Evolutionary conservation across 2,888 invertebrate genomes (phyloP), one percentile per base, ranked within the genome.

Genomic region (Chrysodeixis includens): DNA sequence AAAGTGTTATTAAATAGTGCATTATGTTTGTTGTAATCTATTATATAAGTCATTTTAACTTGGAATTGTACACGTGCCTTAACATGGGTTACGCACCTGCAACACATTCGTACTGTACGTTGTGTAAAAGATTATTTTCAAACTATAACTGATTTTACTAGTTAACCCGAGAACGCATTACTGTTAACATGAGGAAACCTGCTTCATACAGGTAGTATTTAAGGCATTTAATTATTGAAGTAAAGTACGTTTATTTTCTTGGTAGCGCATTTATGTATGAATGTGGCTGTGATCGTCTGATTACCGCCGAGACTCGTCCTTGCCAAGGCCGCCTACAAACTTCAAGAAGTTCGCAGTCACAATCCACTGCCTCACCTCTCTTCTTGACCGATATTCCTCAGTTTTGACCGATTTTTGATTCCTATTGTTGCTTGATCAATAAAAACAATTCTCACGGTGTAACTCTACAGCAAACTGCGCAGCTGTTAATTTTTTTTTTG

Each of bases 281-380:
- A 40, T 49, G 46, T 49, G 9, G 9, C 3, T 49, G 46, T 12
- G 10, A 20, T 20, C 46, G 20, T 18, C 10, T 20, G 10, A 20
- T 10, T n/a, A 9, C 4, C 18, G 10, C 20, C n/a, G 54, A 30
- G 55, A 62, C 65, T 64, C 22, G 67, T 57, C 30, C 35, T 18
- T 22, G 32, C 32, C 70, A 69, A 74, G 71, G 66, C 55, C 64
- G 60, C n/a, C 58, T 18, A 58, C 54, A 18, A 32, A 26, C n/a
- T 18, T n/a, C 12, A 18, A 20, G 9, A 51, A 49, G 9, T 26
- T 16, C 49, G 35, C 30, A 54, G 35, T 16, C 22, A n/a, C 30
- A 26, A 12, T 35, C 44, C 35, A 30, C 22, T 18, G 56, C 56
- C 26, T 22, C 65, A 68, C 64, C 66, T 60, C 58, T 69, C 46